phyloP scores from a whole-genome alignment of 2,797 vertebrate species.

The Pseudocheirus occidentalis region DNA sequence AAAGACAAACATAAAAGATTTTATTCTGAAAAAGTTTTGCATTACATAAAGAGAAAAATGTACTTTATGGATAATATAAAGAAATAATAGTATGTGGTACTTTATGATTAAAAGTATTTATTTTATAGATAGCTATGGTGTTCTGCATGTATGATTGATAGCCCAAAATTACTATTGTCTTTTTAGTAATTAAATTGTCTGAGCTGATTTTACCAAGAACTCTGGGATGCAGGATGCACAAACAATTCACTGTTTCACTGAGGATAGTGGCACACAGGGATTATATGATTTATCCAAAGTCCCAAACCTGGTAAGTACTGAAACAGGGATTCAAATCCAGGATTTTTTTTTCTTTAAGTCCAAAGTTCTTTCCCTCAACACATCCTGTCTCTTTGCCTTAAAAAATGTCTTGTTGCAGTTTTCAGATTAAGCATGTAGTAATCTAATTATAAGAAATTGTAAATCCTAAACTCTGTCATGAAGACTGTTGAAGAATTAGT shows the following conservation, averaged over 20 bases:
- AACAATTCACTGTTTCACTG: neutral
- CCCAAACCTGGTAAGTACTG: neutral
- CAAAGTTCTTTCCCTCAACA: neutral
- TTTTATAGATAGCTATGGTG: conserved; percentile 59
- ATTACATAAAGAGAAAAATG: neutral
- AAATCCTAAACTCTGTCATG: neutral
- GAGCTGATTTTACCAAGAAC: neutral
- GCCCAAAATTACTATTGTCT: conserved; percentile 64
- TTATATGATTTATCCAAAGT: neutral
- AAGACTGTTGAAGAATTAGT: neutral
- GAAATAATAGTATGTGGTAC: neutral
- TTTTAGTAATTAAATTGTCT: conserved; percentile 75
- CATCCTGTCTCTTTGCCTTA: neutral
- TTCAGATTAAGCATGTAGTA: neutral
- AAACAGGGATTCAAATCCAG: neutral
- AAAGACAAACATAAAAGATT: neutral
- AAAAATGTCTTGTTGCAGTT: neutral
- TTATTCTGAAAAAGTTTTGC: neutral
- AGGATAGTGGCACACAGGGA: neutral
- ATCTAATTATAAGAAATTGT: neutral
- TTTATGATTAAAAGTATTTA: neutral
- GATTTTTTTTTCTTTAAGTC: neutral
- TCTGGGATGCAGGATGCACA: neutral
- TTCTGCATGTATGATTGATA: conserved; percentile 69
- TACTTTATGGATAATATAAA: neutral